A percentile compares a stretch with the other conserved stretches of the same genome.
Evolutionary conservation across 2,113 vertebrate genomes (phyloP).

Genomic region (Dendrocopos noguchii): DNA sequence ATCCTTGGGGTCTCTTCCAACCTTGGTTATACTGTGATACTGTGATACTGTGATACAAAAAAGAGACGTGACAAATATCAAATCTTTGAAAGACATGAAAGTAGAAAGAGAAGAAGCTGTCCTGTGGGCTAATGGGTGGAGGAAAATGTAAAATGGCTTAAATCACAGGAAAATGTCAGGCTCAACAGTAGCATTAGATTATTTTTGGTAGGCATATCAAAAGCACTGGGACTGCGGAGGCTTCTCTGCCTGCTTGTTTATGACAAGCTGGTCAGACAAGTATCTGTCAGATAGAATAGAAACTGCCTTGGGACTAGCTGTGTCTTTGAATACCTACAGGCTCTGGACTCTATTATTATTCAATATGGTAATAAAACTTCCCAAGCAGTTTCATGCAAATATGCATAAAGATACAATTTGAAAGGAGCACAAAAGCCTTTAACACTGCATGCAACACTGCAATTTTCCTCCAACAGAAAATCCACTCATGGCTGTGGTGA

Average conservation of each 20-base stretch:
- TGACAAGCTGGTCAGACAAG: not conserved
- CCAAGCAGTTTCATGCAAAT: not conserved
- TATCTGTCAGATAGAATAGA: not conserved
- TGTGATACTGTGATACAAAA: too few relatives aligned
- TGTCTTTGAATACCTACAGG: not conserved
- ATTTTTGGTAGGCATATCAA: not conserved
- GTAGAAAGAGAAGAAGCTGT: not conserved
- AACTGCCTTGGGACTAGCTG: not conserved
- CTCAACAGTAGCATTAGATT: not conserved
- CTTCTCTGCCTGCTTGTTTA: slow-evolving; percentile 13
- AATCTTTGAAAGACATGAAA: slow-evolving; percentile 3
- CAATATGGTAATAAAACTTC: slow-evolving; percentile 17
- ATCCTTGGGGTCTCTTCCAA: too few relatives aligned
- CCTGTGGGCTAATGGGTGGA: not conserved
- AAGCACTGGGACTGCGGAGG: not conserved
- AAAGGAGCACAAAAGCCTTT: not conserved
- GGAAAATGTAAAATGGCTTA: slow-evolving; percentile 7
- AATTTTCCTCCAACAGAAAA: not conserved
- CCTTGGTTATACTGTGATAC: too few relatives aligned
- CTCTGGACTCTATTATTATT: slow-evolving; percentile 6
- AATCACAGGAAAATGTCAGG: not conserved
- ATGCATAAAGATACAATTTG: not conserved
- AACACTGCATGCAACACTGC: not conserved
- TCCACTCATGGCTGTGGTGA: not conserved
- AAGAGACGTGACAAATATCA: slow-evolving; percentile 2